Evolutionary conservation across 1,140 invertebrate species (phyloP).

Genomic region (Chironomus striatipennis): DNA sequence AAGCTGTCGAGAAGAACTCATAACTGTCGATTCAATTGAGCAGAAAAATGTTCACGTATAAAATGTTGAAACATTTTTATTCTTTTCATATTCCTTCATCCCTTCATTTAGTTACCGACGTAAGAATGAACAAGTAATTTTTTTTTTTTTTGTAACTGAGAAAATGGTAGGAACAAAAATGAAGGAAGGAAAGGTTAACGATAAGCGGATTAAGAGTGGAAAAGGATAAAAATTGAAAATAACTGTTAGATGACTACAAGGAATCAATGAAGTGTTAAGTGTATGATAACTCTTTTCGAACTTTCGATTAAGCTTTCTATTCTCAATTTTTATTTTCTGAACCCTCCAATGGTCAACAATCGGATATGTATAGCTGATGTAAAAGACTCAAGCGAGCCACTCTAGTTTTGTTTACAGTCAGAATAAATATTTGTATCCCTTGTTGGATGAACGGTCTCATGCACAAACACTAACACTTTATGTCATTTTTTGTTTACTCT

Average conservation of each 20-base stretch:
- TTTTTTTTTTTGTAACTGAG: not conserved
- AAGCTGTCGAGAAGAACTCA: constrained; percentile 15
- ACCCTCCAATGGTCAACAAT: not conserved
- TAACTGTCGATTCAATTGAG: constrained; percentile 23
- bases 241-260: not conserved
- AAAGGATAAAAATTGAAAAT: constrained; percentile 8
- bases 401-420: not conserved
- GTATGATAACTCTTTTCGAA: constrained; percentile 11
- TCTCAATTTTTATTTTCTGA: not conserved
- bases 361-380: not conserved
- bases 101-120: not conserved
- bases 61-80: not conserved
- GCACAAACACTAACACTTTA: not conserved
- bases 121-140: not conserved
- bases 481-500: not conserved
- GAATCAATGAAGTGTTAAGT: constrained; percentile 22
- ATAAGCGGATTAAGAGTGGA: not conserved
- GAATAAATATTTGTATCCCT: not conserved
- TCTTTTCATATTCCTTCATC: not conserved
- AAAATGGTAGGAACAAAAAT: not conserved
- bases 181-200: constrained; percentile 4
- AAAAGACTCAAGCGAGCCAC: no score
- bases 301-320: not conserved
- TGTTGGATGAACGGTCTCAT: not conserved
- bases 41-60: constrained; percentile 17